These are phyloP conservation scores for Dendrocopos noguchii DNA, from an alignment of 2,113 vertebrate species.

Conservation along the genomic window DNA sequence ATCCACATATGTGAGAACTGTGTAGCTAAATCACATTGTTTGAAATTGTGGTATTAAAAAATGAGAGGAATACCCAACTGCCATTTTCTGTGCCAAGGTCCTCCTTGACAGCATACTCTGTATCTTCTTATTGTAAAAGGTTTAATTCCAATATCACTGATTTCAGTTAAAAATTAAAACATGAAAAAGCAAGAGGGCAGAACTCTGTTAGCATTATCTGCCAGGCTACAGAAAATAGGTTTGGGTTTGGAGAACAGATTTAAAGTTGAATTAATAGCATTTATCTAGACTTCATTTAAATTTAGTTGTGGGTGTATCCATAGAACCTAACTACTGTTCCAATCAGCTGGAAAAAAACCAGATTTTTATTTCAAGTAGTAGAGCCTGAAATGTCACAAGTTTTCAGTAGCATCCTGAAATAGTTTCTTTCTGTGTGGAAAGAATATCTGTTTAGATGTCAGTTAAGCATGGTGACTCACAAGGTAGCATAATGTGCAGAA, in stretches of 20 bases:
- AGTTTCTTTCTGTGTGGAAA: not conserved
- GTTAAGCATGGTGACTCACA: not conserved
- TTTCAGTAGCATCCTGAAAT: constrained; percentile 34
- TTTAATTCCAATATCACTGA: not conserved
- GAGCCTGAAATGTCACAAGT: constrained; percentile 40
- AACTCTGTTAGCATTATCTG: not conserved
- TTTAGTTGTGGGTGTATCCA: not conserved
- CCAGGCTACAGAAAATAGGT: not conserved
- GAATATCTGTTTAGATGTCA: constrained; percentile 1
- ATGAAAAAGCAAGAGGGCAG: not conserved
- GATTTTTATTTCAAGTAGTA: constrained; percentile 22
- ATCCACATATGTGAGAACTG: not conserved
- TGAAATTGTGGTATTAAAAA: not conserved
- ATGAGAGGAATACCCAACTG: not conserved
- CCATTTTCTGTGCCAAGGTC: not conserved
- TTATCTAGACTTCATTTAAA: not conserved
- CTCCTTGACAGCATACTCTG: not conserved
- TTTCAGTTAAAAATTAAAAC: not conserved
- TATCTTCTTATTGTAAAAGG: not conserved
- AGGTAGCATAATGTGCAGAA: not conserved
- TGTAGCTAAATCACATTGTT: not conserved
- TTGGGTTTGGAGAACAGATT: not conserved
- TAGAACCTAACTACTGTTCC: not conserved
- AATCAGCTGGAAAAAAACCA: constrained; percentile 6
- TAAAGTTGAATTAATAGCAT: not conserved